These are phyloP conservation scores for Planiliza haematocheilus DNA, from an alignment of 2,113 vertebrate genomes.

Conservation along the genomic window DNA sequence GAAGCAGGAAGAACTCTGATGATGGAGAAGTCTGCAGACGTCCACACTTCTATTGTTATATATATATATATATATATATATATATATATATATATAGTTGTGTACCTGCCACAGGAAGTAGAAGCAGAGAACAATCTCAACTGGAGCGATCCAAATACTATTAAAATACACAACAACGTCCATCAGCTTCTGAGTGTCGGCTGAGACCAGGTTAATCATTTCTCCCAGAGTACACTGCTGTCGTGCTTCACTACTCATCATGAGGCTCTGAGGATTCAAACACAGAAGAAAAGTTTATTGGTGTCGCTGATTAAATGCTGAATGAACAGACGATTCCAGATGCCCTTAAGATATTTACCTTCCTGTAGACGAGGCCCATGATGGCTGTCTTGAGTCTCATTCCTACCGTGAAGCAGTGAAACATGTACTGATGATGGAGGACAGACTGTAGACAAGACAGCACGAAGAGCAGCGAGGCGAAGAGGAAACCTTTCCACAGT, in stretches of 20 bases:
- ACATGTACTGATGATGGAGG: slow-evolving; percentile 89
- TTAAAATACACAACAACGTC: slow-evolving; percentile 89
- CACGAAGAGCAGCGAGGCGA: slow-evolving; percentile 83
- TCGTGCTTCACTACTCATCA: slow-evolving; percentile 83
- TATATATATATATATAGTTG: neutral
- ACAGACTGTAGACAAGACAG: slow-evolving; percentile 87
- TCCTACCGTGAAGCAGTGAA: slow-evolving; percentile 86
- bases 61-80: too few relatives aligned
- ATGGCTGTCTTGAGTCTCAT: slow-evolving; percentile 88
- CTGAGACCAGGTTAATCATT: slow-evolving; percentile 89
- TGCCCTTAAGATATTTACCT: slow-evolving; percentile 77
- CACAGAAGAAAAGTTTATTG: neutral
- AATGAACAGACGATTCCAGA: too few relatives aligned
- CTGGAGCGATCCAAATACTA: slow-evolving; percentile 85
- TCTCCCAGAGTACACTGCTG: slow-evolving; percentile 83
- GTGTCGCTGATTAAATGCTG: too few relatives aligned
- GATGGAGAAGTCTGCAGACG: neutral
- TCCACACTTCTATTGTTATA: too few relatives aligned
- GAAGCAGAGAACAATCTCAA: slow-evolving; percentile 88
- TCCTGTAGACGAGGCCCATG: slow-evolving; percentile 89
- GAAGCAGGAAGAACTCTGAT: too few relatives aligned
- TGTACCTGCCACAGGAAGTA: slow-evolving; percentile 91
- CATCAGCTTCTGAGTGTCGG: slow-evolving; percentile 88
- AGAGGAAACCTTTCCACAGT: slow-evolving; percentile 87
- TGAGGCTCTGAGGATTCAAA: slow-evolving; percentile 81